Percentiles rank a stretch among this genome's conserved stretches.
Conservation (phyloP, 2,797 vertebrate genomes). For the Orestias chungarensis region DNA sequence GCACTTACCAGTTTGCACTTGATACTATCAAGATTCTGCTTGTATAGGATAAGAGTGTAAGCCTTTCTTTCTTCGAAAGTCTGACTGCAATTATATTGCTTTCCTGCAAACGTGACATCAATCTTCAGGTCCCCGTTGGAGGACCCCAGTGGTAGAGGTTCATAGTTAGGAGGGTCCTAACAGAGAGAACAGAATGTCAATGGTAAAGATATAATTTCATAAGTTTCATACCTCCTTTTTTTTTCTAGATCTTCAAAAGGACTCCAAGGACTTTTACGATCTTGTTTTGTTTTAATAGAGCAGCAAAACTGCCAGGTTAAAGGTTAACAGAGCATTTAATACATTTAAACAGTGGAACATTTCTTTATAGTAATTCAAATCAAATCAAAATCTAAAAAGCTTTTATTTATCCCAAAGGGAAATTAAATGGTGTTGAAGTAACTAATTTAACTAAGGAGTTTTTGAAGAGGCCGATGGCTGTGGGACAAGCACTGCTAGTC, state of each 20-base stretch:
- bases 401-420: too few species aligned
- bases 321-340: neutral
- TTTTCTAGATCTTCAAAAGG: neutral
- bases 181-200: neutral
- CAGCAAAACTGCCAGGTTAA: too few species aligned
- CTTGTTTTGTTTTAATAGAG: too few species aligned
- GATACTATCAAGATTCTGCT: constrained; percentile 43
- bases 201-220: neutral
- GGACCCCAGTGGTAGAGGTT: constrained; percentile 72
- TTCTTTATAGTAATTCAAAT: neutral
- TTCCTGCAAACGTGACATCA: constrained; percentile 53
- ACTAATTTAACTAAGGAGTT: too few species aligned
- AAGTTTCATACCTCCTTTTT: neutral
- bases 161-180: constrained; percentile 85
- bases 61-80: constrained; percentile 69
- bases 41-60: constrained; percentile 84
- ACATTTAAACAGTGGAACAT: neutral
- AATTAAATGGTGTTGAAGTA: too few species aligned
- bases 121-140: constrained; percentile 56
- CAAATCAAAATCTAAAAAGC: too few species aligned
- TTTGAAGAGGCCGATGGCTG: too few species aligned
- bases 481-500: too few species aligned
- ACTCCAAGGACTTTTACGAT: neutral
- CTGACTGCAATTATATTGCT: constrained; percentile 50
- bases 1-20: constrained; percentile 83